These are phyloP conservation scores for Falcunculus frontatus DNA, from an alignment of 2,113 vertebrate genomes.

Conservation along the genomic window DNA sequence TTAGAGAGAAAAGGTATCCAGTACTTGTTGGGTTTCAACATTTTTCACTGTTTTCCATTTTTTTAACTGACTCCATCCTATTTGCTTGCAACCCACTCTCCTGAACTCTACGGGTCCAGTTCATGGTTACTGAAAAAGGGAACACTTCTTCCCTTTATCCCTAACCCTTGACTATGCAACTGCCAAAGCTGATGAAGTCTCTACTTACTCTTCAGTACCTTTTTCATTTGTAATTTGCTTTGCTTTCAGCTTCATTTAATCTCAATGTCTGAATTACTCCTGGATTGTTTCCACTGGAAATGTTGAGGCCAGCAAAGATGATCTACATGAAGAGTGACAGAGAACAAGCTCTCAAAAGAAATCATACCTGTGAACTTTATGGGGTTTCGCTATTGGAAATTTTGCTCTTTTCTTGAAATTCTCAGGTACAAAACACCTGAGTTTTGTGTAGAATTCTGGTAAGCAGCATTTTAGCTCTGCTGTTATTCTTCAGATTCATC, in stretches of 20 bases:
- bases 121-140: background rate
- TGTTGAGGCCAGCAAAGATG: background rate
- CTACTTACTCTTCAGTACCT: background rate
- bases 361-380: fast-evolving
- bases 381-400: background rate
- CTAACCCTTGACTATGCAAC: background rate
- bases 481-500: background rate
- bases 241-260: background rate
- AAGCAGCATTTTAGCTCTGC: background rate
- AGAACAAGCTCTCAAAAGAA: background rate
- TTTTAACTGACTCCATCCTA: background rate
- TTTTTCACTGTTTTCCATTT: background rate
- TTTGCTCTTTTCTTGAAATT: background rate
- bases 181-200: background rate
- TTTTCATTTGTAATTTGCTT: background rate
- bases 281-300: background rate
- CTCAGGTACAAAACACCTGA: background rate
- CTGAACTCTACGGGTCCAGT: background rate
- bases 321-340: background rate
- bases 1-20: background rate
- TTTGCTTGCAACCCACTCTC: background rate
- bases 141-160: background rate
- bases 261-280: background rate
- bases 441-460: background rate
- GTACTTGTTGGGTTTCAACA: background rate